These are phyloP conservation scores for Oncopeltus fasciatus DNA, from an alignment of 1,140 invertebrate species.

Conservation along the genomic window DNA sequence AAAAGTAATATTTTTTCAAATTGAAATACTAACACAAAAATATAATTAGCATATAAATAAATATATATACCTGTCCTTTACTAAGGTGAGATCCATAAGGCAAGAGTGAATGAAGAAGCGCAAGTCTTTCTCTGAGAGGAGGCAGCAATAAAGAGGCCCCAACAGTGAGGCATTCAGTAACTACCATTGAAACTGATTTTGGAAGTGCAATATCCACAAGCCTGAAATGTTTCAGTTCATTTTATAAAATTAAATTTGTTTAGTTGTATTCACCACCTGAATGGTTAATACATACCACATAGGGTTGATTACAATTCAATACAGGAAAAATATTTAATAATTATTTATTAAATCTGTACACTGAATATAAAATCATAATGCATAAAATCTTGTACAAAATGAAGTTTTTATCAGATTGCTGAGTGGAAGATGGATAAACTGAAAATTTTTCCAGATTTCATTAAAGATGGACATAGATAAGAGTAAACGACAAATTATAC, in stretches of 20 bases:
- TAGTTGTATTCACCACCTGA: no score
- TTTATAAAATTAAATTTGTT: no score
- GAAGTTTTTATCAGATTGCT: no score
- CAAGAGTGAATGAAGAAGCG: slow-evolving; percentile 41
- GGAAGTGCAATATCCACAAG: slow-evolving; percentile 45
- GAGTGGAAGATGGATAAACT: no score
- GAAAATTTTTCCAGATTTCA: no score
- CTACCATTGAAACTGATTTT: slow-evolving; percentile 35
- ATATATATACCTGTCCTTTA: slow-evolving; percentile 38
- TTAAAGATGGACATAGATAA: no score
- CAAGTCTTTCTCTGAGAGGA: slow-evolving; percentile 41
- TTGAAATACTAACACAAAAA: not conserved
- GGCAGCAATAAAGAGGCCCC: slow-evolving; percentile 45
- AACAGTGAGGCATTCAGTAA: slow-evolving; percentile 41
- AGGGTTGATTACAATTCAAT: no score
- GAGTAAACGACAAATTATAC: no score
- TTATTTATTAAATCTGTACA: not conserved
- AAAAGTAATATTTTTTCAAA: not conserved
- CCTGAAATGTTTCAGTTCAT: slow-evolving; percentile 28
- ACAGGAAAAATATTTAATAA: not conserved
- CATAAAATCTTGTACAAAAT: no score
- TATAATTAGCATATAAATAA: not conserved
- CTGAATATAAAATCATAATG: no score
- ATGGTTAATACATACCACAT: no score
- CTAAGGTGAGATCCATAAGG: slow-evolving; percentile 39